Evolutionary conservation across 2,888 invertebrate species (phyloP).

Genomic region (Aphidoletes aphidimyza): DNA sequence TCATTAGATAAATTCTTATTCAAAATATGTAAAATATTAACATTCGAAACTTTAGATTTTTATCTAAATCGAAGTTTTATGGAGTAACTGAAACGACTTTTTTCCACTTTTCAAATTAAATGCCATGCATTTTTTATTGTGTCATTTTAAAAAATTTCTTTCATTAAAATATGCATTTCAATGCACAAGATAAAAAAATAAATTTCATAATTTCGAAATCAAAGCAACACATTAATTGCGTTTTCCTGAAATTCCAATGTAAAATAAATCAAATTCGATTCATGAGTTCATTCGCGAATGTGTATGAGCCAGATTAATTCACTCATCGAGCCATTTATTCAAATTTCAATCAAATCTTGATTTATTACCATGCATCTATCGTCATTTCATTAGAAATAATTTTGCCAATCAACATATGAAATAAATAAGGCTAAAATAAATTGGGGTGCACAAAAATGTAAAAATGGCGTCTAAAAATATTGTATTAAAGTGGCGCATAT

Average conservation of each 20-base stretch:
- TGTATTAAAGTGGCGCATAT: too few species aligned
- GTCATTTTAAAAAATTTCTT: too few species aligned
- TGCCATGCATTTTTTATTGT: too few species aligned
- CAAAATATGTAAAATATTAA: not conserved
- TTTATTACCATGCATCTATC: not conserved
- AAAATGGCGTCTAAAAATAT: too few species aligned
- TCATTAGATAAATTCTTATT: not conserved
- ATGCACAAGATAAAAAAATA: too few species aligned
- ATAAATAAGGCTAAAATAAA: not conserved
- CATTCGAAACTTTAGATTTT: not conserved
- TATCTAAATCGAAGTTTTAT: not conserved
- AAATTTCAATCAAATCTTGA: not conserved
- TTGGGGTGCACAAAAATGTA: too few species aligned
- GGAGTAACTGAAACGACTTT: too few species aligned
- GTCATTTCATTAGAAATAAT: not conserved
- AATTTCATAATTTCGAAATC: too few species aligned
- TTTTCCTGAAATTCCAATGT: too few species aligned
- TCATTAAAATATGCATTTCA: too few species aligned
- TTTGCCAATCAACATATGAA: constrained; percentile 16
- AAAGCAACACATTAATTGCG: not conserved
- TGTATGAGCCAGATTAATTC: not conserved
- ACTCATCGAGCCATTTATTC: not conserved
- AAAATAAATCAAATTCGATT: not conserved
- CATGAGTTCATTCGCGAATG: not conserved
- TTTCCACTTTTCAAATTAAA: too few species aligned